These are phyloP conservation scores for Australoheros facetus DNA, from an alignment of 2,797 vertebrate genomes.

Conservation along the genomic window DNA sequence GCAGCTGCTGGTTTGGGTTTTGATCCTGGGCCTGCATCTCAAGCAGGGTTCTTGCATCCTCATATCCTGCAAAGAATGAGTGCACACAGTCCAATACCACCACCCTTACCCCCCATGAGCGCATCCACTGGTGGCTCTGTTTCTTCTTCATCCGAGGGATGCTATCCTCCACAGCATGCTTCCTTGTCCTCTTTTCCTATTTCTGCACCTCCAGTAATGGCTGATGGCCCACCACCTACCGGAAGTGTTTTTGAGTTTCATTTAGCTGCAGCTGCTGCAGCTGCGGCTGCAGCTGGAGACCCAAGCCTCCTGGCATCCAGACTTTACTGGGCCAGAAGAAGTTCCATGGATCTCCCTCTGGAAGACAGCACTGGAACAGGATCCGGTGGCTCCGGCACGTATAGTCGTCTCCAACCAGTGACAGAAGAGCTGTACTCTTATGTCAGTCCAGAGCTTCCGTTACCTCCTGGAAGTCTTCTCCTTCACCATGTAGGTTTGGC, in stretches of 20 bases:
- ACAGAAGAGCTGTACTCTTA: conserved; percentile 90
- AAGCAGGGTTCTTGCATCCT: conserved; percentile 86
- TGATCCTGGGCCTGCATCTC: conserved; percentile 82
- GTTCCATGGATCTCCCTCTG: conserved; percentile 88
- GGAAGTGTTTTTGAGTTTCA: conserved; percentile 94
- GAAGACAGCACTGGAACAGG: conserved; percentile 81
- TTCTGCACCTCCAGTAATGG: conserved; percentile 89
- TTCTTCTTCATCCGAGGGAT: conserved; percentile 61
- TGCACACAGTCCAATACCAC: conserved; percentile 84
- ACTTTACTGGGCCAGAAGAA: conserved; percentile 85
- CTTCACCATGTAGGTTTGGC: conserved; percentile 77
- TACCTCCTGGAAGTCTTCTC: conserved; percentile 85
- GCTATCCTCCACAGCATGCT: conserved; percentile 80
- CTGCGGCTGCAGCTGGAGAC: conserved; percentile 77
- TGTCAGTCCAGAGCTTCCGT: conserved; percentile 83
- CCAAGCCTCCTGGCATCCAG: conserved; percentile 75
- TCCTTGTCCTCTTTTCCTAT: conserved; percentile 85
- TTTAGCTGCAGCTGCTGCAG: conserved; percentile 81
- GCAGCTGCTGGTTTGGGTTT: conserved; percentile 83
- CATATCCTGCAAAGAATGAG: conserved; percentile 85
- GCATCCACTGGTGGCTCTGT: conserved; percentile 59
- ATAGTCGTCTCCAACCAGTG: conserved; percentile 91
- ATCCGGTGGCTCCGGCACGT: conserved; percentile 77
- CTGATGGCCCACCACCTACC: conserved; percentile 66
- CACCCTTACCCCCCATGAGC: conserved; percentile 78